A percentile compares a stretch with the other conserved stretches of the same genome.
Evolutionary conservation across 2,797 vertebrate species (phyloP).

Genomic region (Manis crassicaudata): DNA sequence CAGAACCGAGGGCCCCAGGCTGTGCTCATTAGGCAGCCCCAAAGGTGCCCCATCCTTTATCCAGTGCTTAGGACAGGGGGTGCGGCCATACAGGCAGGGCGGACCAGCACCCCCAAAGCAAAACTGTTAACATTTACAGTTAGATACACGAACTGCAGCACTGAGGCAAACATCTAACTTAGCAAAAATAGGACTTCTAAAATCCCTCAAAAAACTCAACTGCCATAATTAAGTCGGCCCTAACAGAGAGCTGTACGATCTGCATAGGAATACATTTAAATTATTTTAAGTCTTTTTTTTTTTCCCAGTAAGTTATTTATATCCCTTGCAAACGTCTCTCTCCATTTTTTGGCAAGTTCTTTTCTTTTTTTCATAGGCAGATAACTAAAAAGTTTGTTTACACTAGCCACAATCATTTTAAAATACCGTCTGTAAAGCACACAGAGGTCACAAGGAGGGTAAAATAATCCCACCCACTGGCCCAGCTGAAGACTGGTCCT

Average conservation of each 20-base stretch:
- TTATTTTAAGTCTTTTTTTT: neutral
- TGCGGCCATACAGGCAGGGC: rapidly evolving
- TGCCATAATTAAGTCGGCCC: neutral
- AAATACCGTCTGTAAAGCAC: neutral
- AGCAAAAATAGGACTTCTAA: neutral
- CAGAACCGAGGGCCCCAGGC: rapidly evolving
- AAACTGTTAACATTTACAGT: neutral
- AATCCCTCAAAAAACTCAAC: neutral
- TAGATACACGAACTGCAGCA: neutral
- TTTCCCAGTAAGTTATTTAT: neutral
- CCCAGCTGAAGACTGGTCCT: neutral
- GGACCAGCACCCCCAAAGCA: neutral
- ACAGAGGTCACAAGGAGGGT: neutral
- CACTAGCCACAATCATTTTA: neutral
- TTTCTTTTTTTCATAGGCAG: neutral
- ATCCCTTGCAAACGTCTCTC: conserved; percentile 10
- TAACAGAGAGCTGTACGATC: neutral
- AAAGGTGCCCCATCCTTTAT: rapidly evolving
- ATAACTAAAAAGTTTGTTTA: neutral
- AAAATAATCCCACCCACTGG: neutral
- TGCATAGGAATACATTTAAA: neutral
- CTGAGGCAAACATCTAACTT: neutral
- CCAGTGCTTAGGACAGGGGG: neutral
- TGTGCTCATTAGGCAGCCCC: rapidly evolving
- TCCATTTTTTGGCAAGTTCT: conserved; percentile 5